Evolutionary conservation across 1,140 invertebrate species (phyloP).

Genomic region (Octopus sinensis): DNA sequence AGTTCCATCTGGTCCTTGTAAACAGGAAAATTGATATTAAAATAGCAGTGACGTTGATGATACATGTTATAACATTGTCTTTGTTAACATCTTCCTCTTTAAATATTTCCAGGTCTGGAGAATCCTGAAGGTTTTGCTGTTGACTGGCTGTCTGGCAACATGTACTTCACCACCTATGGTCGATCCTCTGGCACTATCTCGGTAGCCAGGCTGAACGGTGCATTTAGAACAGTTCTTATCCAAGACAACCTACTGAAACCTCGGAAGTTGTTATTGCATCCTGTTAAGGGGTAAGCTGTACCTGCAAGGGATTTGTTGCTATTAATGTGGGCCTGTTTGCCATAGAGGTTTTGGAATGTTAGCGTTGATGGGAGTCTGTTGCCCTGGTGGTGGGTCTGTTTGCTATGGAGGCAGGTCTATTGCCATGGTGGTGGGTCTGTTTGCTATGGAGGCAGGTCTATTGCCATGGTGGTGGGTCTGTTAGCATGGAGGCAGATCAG

Average conservation of each 20-base stretch:
- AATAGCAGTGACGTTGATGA: background rate
- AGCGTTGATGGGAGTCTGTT: too few species aligned
- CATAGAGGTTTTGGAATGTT: too few species aligned
- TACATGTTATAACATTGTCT: background rate
- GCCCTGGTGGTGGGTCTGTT: too few species aligned
- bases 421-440: too few species aligned
- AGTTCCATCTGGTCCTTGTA: too few species aligned
- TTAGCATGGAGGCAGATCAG: too few species aligned
- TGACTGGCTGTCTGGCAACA: constrained; percentile 75
- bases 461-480: too few species aligned
- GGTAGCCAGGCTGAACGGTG: constrained; percentile 71
- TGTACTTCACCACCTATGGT: constrained; percentile 67
- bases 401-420: too few species aligned
- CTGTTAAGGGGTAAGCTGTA: constrained; percentile 63
- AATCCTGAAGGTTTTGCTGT: constrained; percentile 62
- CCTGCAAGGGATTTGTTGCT: too few species aligned
- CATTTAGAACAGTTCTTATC: constrained; percentile 65
- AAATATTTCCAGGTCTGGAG: constrained; percentile 35
- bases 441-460: too few species aligned
- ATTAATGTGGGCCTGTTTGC: too few species aligned
- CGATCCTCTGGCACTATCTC: constrained; percentile 62
- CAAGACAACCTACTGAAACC: constrained; percentile 46
- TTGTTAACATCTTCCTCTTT: background rate
- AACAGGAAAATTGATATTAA: too few species aligned
- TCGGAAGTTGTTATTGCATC: constrained; percentile 67